Evolutionary conservation across 2,797 vertebrate species (phyloP).

Genomic region (Euthynnus affinis): DNA sequence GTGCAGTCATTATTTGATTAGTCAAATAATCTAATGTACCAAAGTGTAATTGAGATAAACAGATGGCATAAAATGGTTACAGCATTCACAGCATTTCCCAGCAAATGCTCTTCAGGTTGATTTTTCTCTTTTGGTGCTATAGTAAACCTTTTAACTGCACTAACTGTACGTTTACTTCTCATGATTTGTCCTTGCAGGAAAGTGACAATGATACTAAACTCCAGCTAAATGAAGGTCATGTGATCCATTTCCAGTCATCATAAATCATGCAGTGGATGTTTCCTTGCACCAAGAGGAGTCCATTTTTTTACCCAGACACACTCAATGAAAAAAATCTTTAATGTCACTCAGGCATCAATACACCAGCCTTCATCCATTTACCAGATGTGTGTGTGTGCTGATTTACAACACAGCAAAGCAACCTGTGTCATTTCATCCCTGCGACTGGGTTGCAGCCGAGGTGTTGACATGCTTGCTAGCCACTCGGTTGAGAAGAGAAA

Average conservation of each 20-base stretch:
- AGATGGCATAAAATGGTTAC: conserved; percentile 1
- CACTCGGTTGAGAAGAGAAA: conserved; percentile 18
- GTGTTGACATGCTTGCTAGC: conserved; percentile 69
- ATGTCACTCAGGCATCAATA: conserved; percentile 44
- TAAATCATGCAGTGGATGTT: conserved; percentile 30
- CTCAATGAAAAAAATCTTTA: conserved; percentile 33
- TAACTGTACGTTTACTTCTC: conserved; percentile 5
- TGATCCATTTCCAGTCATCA: conserved; percentile 19
- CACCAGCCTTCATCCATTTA: conserved; percentile 35
- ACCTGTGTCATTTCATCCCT: conserved; percentile 61
- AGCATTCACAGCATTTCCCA: not conserved
- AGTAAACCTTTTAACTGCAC: not conserved
- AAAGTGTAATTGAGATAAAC: conserved; percentile 5
- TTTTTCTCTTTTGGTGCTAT: not conserved
- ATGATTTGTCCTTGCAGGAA: not conserved
- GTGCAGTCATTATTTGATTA: conserved; percentile 4
- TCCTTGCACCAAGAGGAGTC: not conserved
- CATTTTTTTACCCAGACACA: conserved; percentile 42
- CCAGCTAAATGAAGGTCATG: conserved; percentile 33
- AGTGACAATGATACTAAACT: conserved; percentile 17
- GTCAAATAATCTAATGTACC: conserved; percentile 14
- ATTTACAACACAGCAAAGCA: conserved; percentile 58
- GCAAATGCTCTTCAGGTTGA: not conserved
- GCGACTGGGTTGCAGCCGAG: conserved; percentile 47
- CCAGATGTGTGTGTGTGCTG: conserved; percentile 64